A percentile compares a stretch with the other conserved stretches of the same genome.
Conservation (phyloP, 2,888 invertebrate genomes). For the Euzetes globulus region DNA sequence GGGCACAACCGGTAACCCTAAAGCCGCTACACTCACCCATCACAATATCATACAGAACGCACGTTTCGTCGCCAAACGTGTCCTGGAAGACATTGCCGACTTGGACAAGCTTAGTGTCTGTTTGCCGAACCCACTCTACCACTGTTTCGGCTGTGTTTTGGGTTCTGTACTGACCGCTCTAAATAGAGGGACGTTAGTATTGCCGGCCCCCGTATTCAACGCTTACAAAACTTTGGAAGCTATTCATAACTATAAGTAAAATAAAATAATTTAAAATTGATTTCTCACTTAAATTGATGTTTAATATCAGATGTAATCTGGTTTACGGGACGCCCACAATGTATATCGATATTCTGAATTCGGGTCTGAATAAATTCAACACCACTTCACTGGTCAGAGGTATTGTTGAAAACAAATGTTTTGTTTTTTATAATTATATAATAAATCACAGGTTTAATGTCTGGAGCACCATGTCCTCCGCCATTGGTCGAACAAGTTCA, state of each 20-base stretch:
- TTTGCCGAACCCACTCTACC: constrained; percentile 36
- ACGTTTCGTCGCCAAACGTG: neutral
- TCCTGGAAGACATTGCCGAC: constrained; percentile 31
- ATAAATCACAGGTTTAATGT: constrained; percentile 47
- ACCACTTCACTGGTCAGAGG: neutral
- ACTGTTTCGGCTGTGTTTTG: constrained; percentile 33
- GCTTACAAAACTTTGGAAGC: neutral
- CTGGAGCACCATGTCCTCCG: constrained; percentile 63
- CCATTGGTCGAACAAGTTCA: constrained; percentile 50
- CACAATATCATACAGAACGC: constrained; percentile 45
- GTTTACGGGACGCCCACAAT: constrained; percentile 76
- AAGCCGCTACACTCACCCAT: constrained; percentile 65
- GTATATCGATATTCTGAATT: constrained; percentile 65
- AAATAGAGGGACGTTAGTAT: neutral
- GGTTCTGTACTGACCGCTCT: constrained; percentile 29
- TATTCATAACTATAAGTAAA: constrained; percentile 31
- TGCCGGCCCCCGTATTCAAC: neutral
- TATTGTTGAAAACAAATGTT: neutral
- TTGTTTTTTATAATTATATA: neutral
- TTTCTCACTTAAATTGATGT: neutral
- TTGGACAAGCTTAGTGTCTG: neutral
- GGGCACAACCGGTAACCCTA: constrained; percentile 73
- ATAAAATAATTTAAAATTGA: neutral
- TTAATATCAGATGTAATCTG: constrained; percentile 57
- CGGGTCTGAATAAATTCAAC: neutral